Evolutionary conservation across 2,113 vertebrate genomes (phyloP).

Genomic region (Chamaea fasciata): DNA sequence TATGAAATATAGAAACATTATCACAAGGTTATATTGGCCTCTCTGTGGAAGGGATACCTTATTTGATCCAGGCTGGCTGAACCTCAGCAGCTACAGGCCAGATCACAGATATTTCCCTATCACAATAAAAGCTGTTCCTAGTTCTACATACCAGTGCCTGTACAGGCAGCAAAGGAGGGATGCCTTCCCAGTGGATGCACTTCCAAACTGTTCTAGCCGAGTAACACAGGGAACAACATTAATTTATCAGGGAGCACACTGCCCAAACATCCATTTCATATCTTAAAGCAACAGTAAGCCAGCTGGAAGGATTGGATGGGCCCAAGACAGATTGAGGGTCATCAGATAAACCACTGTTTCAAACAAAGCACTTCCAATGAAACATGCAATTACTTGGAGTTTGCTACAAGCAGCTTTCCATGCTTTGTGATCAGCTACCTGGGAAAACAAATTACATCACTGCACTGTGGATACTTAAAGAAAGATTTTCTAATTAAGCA

Average conservation of each 20-base stretch:
- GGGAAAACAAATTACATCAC: neutral
- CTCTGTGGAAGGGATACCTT: neutral
- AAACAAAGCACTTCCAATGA: neutral
- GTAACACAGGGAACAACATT: neutral
- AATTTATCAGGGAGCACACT: neutral
- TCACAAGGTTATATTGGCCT: neutral
- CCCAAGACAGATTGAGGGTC: neutral
- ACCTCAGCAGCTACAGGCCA: neutral
- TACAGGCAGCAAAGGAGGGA: neutral
- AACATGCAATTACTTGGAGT: neutral
- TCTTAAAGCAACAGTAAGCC: neutral
- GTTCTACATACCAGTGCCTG: neutral
- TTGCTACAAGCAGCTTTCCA: neutral
- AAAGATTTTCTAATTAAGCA: slow-evolving; percentile 3
- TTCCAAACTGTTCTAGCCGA: neutral
- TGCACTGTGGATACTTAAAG: neutral
- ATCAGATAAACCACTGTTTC: neutral
- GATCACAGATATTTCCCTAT: neutral
- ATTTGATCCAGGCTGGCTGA: neutral
- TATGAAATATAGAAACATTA: neutral
- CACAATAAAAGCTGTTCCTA: neutral
- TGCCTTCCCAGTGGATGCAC: too few species aligned
- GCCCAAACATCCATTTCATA: neutral
- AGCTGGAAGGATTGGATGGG: neutral
- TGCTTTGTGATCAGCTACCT: neutral